phyloP scores from a whole-genome alignment of 2,888 invertebrate species.

The Ectobius pallidus region DNA sequence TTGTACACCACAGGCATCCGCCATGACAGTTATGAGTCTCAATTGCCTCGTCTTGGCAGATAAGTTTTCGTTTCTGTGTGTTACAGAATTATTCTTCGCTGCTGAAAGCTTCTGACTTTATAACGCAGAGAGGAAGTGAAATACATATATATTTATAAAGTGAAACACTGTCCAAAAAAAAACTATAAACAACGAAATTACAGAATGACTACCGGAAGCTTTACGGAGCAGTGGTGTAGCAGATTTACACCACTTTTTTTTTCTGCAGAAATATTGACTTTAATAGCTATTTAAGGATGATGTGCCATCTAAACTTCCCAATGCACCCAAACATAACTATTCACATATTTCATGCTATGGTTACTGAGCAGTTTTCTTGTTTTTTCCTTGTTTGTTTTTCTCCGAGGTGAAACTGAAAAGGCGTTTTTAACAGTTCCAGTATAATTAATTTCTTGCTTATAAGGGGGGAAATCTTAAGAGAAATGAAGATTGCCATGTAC shows the following conservation, averaged over 20 bases:
- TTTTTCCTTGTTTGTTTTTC: background rate
- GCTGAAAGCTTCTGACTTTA: background rate
- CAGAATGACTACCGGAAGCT: background rate
- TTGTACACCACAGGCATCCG: background rate
- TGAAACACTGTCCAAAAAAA: background rate
- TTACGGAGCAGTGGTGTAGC: background rate
- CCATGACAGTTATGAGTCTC: background rate
- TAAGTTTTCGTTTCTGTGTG: background rate
- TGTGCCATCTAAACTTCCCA: conserved; percentile 14
- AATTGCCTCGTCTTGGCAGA: too few relatives aligned
- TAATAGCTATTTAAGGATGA: conserved; percentile 15
- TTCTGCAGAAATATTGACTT: background rate
- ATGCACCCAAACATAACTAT: conserved; percentile 4
- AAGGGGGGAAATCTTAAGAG: background rate
- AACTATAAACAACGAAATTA: conserved; percentile 11
- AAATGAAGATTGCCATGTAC: conserved; percentile 3
- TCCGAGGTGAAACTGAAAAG: too few relatives aligned
- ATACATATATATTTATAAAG: background rate
- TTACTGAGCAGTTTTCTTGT: background rate
- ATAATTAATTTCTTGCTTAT: conserved; percentile 6
- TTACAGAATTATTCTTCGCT: background rate
- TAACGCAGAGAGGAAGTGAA: background rate
- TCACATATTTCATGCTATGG: conserved; percentile 1
- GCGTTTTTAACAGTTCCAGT: conserved; percentile 6
- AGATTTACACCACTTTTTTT: background rate